phyloP scores from a whole-genome alignment of 2,113 vertebrate genomes.

The Gadus chalcogrammus region DNA sequence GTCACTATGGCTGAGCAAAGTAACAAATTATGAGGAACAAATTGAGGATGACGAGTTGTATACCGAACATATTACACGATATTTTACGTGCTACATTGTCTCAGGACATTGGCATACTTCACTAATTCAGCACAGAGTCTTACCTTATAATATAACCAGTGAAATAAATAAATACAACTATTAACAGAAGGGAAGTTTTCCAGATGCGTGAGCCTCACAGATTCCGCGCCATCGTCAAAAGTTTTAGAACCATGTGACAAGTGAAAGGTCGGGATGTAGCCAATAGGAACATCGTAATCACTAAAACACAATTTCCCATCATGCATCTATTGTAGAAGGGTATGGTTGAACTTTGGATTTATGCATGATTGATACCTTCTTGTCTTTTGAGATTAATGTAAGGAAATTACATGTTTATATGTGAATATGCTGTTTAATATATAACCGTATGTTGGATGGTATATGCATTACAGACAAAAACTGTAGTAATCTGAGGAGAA shows the following conservation, averaged over 20 bases:
- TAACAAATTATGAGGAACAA: too few relatives aligned
- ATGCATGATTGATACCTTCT: background rate
- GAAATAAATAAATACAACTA: slow-evolving; percentile 2
- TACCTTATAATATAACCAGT: slow-evolving; percentile 1
- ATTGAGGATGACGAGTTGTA: too few relatives aligned
- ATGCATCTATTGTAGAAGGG: slow-evolving; percentile 19
- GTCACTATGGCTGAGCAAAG: too few relatives aligned
- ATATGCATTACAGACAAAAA: background rate
- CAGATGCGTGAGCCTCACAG: background rate
- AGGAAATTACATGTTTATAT: background rate
- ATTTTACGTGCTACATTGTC: too few relatives aligned
- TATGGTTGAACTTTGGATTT: too few relatives aligned
- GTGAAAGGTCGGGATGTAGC: slow-evolving; percentile 44
- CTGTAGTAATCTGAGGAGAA: background rate
- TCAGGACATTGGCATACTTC: too few relatives aligned
- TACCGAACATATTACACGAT: too few relatives aligned
- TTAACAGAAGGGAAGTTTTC: background rate
- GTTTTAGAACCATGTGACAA: slow-evolving; percentile 65
- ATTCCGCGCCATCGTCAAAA: slow-evolving; percentile 63
- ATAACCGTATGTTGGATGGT: background rate
- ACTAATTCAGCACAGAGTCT: background rate
- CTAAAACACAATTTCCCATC: slow-evolving; percentile 46
- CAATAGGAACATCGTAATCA: slow-evolving; percentile 30
- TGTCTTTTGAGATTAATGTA: background rate
- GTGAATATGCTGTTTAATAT: background rate